phyloP scores from a whole-genome alignment of 1,140 invertebrate genomes.

The Drosophila busckii region DNA sequence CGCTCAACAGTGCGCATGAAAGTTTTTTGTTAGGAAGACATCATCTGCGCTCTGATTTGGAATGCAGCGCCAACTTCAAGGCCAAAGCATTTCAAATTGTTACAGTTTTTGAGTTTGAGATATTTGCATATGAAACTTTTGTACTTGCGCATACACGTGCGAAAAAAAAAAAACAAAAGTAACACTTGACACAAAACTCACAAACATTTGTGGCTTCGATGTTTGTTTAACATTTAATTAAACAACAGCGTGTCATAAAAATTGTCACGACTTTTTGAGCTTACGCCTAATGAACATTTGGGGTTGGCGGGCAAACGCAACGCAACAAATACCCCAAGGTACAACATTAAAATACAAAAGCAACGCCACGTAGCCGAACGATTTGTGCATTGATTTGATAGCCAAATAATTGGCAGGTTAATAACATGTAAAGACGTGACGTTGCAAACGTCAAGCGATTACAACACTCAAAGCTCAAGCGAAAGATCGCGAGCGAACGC shows the following conservation, averaged over 20 bases:
- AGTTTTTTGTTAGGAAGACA: background rate
- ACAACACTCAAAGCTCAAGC: slow-evolving; percentile 33
- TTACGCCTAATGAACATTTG: slow-evolving; percentile 27
- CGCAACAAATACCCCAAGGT: slow-evolving; percentile 36
- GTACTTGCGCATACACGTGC: slow-evolving; percentile 41
- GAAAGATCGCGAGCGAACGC: slow-evolving; percentile 19
- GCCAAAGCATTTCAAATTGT: slow-evolving; percentile 60
- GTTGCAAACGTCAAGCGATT: slow-evolving; percentile 31
- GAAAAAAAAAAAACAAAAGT: slow-evolving; percentile 13
- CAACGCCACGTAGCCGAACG: slow-evolving; percentile 19
- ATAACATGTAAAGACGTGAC: slow-evolving; percentile 51
- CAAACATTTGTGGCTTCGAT: too few relatives aligned
- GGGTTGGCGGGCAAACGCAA: slow-evolving; percentile 20
- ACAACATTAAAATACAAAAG: slow-evolving; percentile 15
- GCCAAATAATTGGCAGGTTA: slow-evolving; percentile 56
- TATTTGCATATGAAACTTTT: slow-evolving; percentile 58
- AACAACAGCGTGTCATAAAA: slow-evolving; percentile 39
- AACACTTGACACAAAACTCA: slow-evolving; percentile 36
- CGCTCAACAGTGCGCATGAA: background rate
- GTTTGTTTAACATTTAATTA: slow-evolving; percentile 51
- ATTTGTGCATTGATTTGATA: slow-evolving; percentile 42
- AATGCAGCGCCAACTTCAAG: slow-evolving; percentile 49
- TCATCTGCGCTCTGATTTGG: too few relatives aligned
- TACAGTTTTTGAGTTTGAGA: slow-evolving; percentile 32
- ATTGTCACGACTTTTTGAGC: slow-evolving; percentile 39